A percentile compares a stretch with the other conserved stretches of the same genome.
These are phyloP conservation scores for Papilio xuthus DNA, from an alignment of 1,140 invertebrate species.

Conservation along the genomic window DNA sequence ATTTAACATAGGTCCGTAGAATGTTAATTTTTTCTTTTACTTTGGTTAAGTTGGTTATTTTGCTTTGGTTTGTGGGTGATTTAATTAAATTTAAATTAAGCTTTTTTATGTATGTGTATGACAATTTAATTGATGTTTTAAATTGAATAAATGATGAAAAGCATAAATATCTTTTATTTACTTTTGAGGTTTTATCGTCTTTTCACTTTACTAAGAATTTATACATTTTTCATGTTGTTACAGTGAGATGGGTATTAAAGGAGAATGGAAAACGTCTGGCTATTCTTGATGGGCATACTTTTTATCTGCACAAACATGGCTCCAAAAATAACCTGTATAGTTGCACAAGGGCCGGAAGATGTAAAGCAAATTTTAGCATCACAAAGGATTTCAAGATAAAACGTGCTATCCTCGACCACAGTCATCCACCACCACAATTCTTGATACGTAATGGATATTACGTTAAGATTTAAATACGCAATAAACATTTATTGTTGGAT, in stretches of 20 bases:
- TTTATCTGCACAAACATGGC: slow-evolving; percentile 49
- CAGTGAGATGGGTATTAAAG: slow-evolving; percentile 48
- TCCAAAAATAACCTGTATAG: slow-evolving; percentile 47
- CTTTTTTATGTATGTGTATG: no score
- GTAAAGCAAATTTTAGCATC: slow-evolving; percentile 40
- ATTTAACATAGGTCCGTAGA: no score
- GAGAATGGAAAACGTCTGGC: slow-evolving; percentile 48
- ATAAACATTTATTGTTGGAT: no score
- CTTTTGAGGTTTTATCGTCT: no score
- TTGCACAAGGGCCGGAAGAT: slow-evolving; percentile 48
- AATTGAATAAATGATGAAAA: no score
- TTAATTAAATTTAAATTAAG: no score
- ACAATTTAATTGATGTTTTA: no score
- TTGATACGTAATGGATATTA: slow-evolving; percentile 47
- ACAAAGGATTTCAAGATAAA: slow-evolving; percentile 35
- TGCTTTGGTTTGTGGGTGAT: no score
- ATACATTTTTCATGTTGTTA: slow-evolving; percentile 24
- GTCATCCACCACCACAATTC: slow-evolving; percentile 42
- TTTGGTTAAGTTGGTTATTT: no score
- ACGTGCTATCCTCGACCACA: slow-evolving; percentile 37
- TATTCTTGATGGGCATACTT: slow-evolving; percentile 54
- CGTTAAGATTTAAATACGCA: slow-evolving; percentile 42
- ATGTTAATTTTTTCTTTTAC: no score
- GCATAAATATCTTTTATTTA: no score
- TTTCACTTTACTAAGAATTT: not conserved